A percentile compares a stretch with the other conserved stretches of the same genome.
Conservation (phyloP, 2,888 invertebrate species). For the Clunio marinus region DNA sequence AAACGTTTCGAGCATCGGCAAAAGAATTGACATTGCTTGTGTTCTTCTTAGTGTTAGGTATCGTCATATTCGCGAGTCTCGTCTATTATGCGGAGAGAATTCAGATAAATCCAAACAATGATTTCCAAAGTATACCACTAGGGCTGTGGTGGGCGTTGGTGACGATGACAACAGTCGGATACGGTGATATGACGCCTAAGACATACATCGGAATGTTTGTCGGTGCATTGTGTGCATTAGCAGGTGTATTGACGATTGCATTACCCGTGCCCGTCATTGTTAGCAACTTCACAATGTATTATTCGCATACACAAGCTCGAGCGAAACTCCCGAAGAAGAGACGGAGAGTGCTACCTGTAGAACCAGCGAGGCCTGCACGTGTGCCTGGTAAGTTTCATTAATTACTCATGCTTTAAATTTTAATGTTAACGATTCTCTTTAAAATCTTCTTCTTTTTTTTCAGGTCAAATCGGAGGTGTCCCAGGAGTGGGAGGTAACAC, state of each 20-base stretch:
- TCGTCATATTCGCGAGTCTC: conserved; percentile 96
- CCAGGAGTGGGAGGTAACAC: too few species aligned
- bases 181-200: conserved; percentile 98
- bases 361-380: conserved; percentile 73
- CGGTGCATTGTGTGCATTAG: conserved; percentile 94
- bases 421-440: neutral
- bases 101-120: conserved; percentile 91
- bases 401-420: neutral
- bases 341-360: conserved; percentile 92
- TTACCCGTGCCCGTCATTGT: conserved; percentile 99
- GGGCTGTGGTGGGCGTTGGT: conserved; percentile 99
- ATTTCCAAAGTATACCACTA: conserved; percentile 96
- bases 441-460: neutral
- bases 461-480: conserved; percentile 25
- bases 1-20: conserved; percentile 94
- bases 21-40: conserved; percentile 94
- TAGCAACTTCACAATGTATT: conserved; percentile 97
- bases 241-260: conserved; percentile 97
- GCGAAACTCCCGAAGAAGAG: conserved; percentile 98
- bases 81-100: conserved; percentile 98
- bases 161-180: conserved; percentile 98
- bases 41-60: conserved; percentile 96
- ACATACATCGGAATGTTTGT: conserved; percentile 99
- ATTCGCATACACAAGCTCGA: conserved; percentile 92
- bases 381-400: conserved; percentile 50